Conservation (phyloP, 2,113 vertebrate species). For the Okapia johnstoni region DNA sequence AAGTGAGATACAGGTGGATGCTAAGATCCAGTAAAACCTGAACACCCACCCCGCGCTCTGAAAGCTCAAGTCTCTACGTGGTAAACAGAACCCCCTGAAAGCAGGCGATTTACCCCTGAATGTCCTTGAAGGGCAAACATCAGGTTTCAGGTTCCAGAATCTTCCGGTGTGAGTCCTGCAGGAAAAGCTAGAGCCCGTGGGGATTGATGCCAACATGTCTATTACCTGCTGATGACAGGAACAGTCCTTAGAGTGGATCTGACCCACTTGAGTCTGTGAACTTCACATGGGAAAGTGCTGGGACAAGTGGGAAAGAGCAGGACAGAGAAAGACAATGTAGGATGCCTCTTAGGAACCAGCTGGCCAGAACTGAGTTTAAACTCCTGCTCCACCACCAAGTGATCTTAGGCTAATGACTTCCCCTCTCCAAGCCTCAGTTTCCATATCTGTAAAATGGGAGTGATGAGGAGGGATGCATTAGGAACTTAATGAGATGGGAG, state of each 20-base stretch:
- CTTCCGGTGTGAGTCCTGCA: not conserved
- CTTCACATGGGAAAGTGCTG: accelerated
- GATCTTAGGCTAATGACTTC: not conserved
- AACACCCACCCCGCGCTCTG: too few relatives aligned
- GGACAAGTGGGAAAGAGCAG: accelerated
- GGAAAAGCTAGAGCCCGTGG: not conserved
- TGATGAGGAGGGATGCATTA: not conserved
- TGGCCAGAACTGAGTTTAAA: not conserved
- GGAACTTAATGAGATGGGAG: not conserved
- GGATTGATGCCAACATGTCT: not conserved
- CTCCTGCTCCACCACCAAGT: not conserved
- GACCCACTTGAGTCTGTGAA: not conserved
- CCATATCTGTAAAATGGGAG: not conserved
- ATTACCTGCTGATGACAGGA: not conserved
- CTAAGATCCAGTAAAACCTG: not conserved
- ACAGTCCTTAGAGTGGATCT: not conserved
- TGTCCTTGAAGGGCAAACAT: not conserved
- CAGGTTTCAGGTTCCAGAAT: not conserved
- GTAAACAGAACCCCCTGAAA: not conserved
- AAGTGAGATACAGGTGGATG: not conserved
- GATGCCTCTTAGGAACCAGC: not conserved
- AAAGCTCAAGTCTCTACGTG: accelerated
- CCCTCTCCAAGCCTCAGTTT: not conserved
- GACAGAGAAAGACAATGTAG: not conserved
- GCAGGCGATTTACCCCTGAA: accelerated